phyloP scores from a whole-genome alignment of 1,140 invertebrate species.

The Ooceraea biroi region DNA sequence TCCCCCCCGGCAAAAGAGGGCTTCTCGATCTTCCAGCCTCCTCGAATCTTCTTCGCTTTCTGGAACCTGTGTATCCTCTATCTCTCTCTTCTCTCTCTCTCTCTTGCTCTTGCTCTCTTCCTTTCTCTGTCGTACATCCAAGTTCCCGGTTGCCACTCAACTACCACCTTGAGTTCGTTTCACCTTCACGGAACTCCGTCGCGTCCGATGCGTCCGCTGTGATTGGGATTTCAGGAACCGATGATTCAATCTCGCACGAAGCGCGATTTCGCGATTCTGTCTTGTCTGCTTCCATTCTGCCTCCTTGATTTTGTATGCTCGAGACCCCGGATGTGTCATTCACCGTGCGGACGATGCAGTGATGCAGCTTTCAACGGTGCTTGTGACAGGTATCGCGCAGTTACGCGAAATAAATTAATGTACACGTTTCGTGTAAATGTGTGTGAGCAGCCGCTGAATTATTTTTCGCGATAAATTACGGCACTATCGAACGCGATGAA shows the following conservation, averaged over 20 bases:
- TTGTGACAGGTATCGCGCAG: not conserved
- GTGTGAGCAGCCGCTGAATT: too few relatives aligned
- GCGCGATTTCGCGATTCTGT: not conserved
- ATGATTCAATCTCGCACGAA: slow-evolving; percentile 18
- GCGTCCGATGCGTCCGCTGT: not conserved
- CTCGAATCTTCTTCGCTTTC: slow-evolving; percentile 14
- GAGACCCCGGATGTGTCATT: not conserved
- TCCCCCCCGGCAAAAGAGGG: slow-evolving; percentile 9
- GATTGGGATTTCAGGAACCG: slow-evolving; percentile 23
- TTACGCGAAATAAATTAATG: not conserved
- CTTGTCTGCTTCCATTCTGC: not conserved
- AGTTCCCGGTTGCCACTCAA: not conserved
- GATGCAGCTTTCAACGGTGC: not conserved
- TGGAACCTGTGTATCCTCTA: not conserved
- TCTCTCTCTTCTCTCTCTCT: not conserved
- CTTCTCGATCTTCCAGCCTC: slow-evolving; percentile 42
- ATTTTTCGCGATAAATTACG: too few relatives aligned
- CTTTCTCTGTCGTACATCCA: slow-evolving; percentile 12
- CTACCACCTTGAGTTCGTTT: slow-evolving; percentile 14
- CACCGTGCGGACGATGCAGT: too few relatives aligned
- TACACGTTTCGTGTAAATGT: not conserved
- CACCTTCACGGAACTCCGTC: not conserved
- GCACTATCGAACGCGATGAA: too few relatives aligned
- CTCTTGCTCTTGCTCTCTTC: too few relatives aligned
- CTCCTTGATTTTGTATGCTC: not conserved